These are phyloP conservation scores for Chironomus striatipennis DNA, from an alignment of 1,140 invertebrate species.

Conservation along the genomic window DNA sequence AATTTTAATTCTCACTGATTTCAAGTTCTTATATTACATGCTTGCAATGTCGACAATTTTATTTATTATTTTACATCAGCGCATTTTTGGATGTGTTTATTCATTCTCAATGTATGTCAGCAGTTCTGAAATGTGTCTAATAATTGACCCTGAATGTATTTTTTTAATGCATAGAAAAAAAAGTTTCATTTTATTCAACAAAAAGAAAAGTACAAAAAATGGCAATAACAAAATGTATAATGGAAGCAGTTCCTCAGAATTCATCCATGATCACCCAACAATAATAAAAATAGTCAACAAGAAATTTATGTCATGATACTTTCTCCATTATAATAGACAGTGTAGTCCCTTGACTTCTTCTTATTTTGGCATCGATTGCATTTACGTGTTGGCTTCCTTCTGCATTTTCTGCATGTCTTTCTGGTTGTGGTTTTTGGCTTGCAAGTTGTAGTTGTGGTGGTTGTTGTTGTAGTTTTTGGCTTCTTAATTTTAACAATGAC, in stretches of 20 bases:
- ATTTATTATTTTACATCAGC: too few species aligned
- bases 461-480: not conserved
- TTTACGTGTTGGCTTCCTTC: not conserved
- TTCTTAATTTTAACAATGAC: constrained; percentile 16
- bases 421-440: not conserved
- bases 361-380: constrained; percentile 10
- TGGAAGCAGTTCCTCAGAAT: not conserved
- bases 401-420: not conserved
- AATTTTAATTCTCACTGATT: too few species aligned
- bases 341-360: not conserved
- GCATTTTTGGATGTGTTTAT: too few species aligned
- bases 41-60: too few species aligned
- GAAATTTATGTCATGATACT: not conserved
- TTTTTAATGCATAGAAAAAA: too few species aligned
- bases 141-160: too few species aligned
- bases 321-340: not conserved
- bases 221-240: too few species aligned
- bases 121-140: too few species aligned
- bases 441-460: not conserved
- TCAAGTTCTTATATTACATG: too few species aligned
- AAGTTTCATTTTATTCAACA: too few species aligned
- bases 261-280: not conserved
- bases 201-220: too few species aligned
- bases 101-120: too few species aligned
- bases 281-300: not conserved